Evolutionary conservation across 1,140 invertebrate species (phyloP).

Genomic region (Brachionus paranguensis): DNA sequence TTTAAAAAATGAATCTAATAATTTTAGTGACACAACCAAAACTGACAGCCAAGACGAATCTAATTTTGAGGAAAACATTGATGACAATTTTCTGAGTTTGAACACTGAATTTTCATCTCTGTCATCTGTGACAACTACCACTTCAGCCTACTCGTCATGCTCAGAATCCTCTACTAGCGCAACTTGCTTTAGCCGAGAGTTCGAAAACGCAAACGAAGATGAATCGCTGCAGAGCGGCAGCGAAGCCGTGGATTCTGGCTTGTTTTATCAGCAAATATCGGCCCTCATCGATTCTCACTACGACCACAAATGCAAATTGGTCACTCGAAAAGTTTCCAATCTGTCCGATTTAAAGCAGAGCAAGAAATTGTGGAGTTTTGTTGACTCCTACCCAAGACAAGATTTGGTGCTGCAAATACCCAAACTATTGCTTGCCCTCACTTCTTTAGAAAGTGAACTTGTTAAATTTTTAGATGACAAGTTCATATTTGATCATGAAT

Average conservation of each 20-base stretch:
- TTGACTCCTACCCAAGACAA: neutral
- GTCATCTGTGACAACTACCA: neutral
- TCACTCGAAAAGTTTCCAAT: neutral
- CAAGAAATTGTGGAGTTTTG: neutral
- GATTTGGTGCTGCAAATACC: neutral
- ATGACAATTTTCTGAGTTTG: slow-evolving; percentile 12
- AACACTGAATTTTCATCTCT: slow-evolving; percentile 6
- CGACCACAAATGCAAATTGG: neutral
- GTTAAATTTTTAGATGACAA: neutral
- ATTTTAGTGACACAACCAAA: neutral
- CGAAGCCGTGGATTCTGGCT: neutral
- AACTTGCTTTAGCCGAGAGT: neutral
- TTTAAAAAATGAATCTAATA: slow-evolving; percentile 2
- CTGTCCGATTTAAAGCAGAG: neutral
- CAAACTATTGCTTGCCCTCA: neutral
- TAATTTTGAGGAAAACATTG: neutral
- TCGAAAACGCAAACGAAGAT: neutral
- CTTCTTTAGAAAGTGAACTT: neutral
- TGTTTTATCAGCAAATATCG: neutral
- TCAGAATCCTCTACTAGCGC: neutral
- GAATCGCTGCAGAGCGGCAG: neutral
- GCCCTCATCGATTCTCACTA: neutral
- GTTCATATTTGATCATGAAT: neutral
- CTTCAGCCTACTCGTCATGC: neutral
- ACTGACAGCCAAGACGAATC: neutral